phyloP scores from a whole-genome alignment of 2,797 vertebrate species.

The Falco peregrinus region DNA sequence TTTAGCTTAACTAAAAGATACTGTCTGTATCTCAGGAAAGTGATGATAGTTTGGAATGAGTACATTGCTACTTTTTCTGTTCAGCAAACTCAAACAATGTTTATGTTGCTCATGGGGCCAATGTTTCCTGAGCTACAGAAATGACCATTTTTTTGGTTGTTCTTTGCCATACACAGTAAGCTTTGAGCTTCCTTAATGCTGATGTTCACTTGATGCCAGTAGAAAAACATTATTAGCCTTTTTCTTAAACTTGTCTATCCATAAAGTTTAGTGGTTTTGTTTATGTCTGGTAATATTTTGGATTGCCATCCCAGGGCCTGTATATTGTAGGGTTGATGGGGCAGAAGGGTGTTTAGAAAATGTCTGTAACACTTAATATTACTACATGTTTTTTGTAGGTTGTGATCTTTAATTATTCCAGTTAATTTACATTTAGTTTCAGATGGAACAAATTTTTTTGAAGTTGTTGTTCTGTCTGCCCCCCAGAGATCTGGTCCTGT shows the following conservation, averaged over 20 bases:
- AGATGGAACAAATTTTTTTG: not conserved
- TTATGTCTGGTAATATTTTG: not conserved
- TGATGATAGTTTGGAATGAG: not conserved
- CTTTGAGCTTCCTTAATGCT: constrained; percentile 25
- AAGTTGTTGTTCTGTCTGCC: not conserved
- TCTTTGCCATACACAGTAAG: constrained; percentile 23
- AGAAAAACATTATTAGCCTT: not conserved
- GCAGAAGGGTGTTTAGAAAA: not conserved
- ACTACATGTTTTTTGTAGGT: not conserved
- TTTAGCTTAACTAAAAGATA: constrained; percentile 45
- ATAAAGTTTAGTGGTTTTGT: not conserved
- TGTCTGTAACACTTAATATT: not conserved
- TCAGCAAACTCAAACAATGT: constrained; percentile 46
- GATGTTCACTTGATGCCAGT: not conserved
- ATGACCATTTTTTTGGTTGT: not conserved
- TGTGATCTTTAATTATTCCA: constrained; percentile 4
- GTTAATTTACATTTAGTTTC: not conserved
- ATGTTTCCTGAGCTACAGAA: constrained; percentile 39
- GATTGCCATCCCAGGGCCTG: not conserved
- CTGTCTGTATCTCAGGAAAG: constrained; percentile 27
- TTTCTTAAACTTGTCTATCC: not conserved
- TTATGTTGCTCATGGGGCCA: constrained; percentile 30
- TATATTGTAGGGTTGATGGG: not conserved
- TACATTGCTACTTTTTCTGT: constrained; percentile 23
- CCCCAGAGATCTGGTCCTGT: not conserved